Evolutionary conservation across 2,888 invertebrate genomes (phyloP).

Genomic region (Meteorus colon): DNA sequence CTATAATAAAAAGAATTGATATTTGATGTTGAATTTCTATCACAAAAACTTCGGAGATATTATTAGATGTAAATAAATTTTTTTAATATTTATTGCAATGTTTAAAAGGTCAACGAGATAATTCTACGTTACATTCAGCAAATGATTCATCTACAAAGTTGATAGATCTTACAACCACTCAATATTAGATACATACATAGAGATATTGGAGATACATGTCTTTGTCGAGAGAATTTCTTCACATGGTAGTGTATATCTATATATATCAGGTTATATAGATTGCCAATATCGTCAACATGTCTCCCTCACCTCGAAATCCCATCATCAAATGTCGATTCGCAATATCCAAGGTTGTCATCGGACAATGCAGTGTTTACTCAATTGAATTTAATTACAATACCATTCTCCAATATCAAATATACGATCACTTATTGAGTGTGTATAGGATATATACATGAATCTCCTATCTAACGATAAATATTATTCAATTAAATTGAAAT

Average conservation of each 20-base stretch:
- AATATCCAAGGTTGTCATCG: conserved; percentile 23
- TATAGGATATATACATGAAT: no score
- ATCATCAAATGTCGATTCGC: conserved; percentile 36
- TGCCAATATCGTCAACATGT: conserved; percentile 24
- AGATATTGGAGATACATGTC: not conserved
- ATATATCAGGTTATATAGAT: conserved; percentile 5
- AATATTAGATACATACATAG: not conserved
- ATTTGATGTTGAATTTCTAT: no score
- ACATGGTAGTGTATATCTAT: not conserved
- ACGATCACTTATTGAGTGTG: not conserved
- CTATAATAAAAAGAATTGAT: not conserved
- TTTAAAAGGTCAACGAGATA: no score
- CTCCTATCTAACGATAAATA: no score
- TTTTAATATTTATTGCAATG: no score
- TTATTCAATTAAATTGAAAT: no score
- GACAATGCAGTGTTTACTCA: conserved; percentile 9
- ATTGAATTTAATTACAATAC: conserved; percentile 3
- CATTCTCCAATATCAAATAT: not conserved
- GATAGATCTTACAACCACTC: not conserved
- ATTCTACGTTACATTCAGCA: not conserved
- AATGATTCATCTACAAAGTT: not conserved
- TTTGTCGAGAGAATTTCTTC: not conserved
- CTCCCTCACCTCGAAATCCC: conserved; percentile 30
- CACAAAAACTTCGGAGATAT: no score
- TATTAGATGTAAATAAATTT: no score